phyloP scores from a whole-genome alignment of 35 echinoderm and acorn worm genomes.

The Strongylocentrotus purpuratus region DNA sequence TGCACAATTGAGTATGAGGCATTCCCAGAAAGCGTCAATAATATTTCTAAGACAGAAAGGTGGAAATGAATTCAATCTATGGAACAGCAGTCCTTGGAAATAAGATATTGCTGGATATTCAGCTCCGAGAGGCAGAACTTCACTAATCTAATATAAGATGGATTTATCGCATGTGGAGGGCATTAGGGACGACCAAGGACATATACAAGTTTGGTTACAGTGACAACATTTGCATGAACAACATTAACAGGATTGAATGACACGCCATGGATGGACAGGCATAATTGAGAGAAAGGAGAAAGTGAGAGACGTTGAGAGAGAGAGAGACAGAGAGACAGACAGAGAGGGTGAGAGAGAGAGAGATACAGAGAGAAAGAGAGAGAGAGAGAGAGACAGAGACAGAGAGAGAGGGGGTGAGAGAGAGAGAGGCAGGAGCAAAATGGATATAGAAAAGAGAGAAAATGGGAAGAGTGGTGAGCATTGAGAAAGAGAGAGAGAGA shows the following conservation, averaged over 20 bases:
- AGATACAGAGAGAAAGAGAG: not conserved
- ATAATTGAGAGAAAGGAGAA: not conserved
- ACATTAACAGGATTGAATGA: not conserved
- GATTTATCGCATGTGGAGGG: not conserved
- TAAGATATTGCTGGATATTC: not conserved
- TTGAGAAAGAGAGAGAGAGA: not conserved
- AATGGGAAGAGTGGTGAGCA: not conserved
- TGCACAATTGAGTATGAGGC: not conserved
- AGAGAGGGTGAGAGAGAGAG: not conserved
- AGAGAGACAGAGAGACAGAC: not conserved
- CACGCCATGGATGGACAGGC: not conserved
- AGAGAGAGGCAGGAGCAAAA: not conserved
- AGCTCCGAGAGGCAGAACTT: not conserved
- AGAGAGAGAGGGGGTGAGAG: not conserved
- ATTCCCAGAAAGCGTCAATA: not conserved
- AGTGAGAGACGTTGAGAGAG: too few relatives aligned
- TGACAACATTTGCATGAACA: not conserved
- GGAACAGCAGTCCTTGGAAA: not conserved
- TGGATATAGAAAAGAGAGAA: not conserved
- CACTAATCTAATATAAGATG: not conserved
- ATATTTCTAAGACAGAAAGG: not conserved
- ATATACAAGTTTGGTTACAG: not conserved
- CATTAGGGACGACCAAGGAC: not conserved
- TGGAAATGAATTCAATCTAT: not conserved
- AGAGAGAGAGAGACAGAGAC: not conserved